Evolutionary conservation across 2,888 invertebrate genomes (phyloP), one percentile per base, ranked within the genome.

Genomic region (Caradrina clavipalpis): DNA sequence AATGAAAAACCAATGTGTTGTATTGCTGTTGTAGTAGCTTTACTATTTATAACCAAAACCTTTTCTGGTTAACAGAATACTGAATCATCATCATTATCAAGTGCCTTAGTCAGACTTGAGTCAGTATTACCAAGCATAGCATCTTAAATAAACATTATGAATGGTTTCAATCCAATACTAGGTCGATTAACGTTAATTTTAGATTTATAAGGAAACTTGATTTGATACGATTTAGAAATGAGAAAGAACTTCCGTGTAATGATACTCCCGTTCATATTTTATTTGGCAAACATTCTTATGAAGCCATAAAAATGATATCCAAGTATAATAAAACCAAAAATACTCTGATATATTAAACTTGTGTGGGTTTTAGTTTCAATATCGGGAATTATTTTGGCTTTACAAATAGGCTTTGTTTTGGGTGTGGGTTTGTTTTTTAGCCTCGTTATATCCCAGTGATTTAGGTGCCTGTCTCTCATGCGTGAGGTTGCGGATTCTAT

Each of bases 51-150:
- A 65, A 42, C 11, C 1, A 39, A 19, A 42, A 19, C 22, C 4
- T 49, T 22, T 66, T 58, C 42, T 21, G 54, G 62, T 51, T 59
- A 62, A 17, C n/a, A 42, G 42, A 49, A 42, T 7, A 19, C 21
- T 76, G 75, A 79, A 55, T 76, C 74, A 73, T 58, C 45, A 45
- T 45, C 31, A 13, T 21, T 61, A 65, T 78, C 61, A 67, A 66
- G 51, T 65, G 51, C 58, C 35, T 51, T 45, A 51, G 39, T 57
- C 54, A 54, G 57, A 58, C 61, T 62, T 55, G 50, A 76, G 31
- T 76, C 79, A 22, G 15, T n/a, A n/a, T 2, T 56, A 53, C 22
- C 15, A 22, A 56, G 19, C 56, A 17, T 10, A 51, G 15, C 17
- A 50, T 39, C 60, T 67, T 47, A n/a, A 22, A 39, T 22, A 65